These are phyloP conservation scores for Thoracochromis brauschi DNA, from an alignment of 2,113 vertebrate species.

Conservation along the genomic window DNA sequence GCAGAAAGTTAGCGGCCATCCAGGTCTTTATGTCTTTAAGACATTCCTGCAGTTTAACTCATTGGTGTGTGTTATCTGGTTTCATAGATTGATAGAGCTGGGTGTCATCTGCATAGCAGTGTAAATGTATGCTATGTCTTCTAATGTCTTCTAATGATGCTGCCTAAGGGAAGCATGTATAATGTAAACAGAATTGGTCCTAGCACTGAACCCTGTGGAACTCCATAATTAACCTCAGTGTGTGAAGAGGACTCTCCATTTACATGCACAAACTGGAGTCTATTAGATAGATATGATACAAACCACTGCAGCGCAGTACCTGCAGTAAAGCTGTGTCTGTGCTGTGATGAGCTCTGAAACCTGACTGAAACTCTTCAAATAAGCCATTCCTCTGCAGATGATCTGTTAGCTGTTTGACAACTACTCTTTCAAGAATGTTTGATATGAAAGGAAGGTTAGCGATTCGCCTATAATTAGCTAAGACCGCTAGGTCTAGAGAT, in stretches of 20 bases:
- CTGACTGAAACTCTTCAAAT: not conserved
- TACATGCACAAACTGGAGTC: not conserved
- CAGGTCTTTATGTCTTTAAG: no score
- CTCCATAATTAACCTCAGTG: no score
- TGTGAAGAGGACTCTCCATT: not conserved
- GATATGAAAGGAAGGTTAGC: not conserved
- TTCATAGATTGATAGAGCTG: no score
- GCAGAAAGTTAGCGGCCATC: no score
- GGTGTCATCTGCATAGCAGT: no score
- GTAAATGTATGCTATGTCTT: no score
- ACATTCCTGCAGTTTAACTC: no score
- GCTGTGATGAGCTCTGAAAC: not conserved
- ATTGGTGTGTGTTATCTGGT: no score
- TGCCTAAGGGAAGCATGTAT: no score
- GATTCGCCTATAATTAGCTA: not conserved
- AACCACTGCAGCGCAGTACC: fast-evolving
- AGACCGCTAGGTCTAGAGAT: fast-evolving
- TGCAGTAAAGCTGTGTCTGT: not conserved
- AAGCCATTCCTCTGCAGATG: not conserved
- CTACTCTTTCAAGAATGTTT: not conserved
- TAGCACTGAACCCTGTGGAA: no score
- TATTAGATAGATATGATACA: not conserved
- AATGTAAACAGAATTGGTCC: no score
- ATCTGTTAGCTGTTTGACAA: not conserved
- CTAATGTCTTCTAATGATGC: no score